Conservation (phyloP, 2,888 invertebrate species). For the Caenorhabditis sp. region DNA sequence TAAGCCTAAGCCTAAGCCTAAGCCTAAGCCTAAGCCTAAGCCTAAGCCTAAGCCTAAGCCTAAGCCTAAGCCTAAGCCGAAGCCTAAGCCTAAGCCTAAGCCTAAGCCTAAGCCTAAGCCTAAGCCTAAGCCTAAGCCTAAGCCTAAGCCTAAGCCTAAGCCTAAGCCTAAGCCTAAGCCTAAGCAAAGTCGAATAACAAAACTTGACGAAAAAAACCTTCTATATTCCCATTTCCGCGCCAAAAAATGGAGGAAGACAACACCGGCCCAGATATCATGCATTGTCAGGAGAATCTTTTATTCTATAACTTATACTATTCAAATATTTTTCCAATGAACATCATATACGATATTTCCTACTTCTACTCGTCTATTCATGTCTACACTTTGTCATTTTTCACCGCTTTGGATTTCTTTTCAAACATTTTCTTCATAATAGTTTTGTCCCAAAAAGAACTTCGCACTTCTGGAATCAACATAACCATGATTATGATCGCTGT, state of each 20-base stretch:
- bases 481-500: neutral
- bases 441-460: slow-evolving; percentile 14
- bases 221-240: neutral
- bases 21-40: too few species aligned
- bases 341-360: neutral
- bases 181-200: neutral
- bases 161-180: too few species aligned
- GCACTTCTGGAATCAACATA: neutral
- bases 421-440: slow-evolving; percentile 22
- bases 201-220: neutral
- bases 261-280: neutral
- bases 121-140: too few species aligned
- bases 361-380: slow-evolving; percentile 2
- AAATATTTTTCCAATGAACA: neutral
- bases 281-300: slow-evolving; percentile 9
- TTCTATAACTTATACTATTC: neutral
- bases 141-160: too few species aligned
- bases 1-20: too few species aligned
- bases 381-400: slow-evolving; percentile 16
- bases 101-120: too few species aligned
- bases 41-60: too few species aligned
- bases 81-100: too few species aligned
- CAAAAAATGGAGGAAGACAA: neutral
- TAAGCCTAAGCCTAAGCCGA: too few species aligned
- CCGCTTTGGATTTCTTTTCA: slow-evolving; percentile 13